Evolutionary conservation across 2,797 vertebrate species (phyloP), one percentile per base, ranked within the genome.

Genomic region (Gallinago stenura): DNA sequence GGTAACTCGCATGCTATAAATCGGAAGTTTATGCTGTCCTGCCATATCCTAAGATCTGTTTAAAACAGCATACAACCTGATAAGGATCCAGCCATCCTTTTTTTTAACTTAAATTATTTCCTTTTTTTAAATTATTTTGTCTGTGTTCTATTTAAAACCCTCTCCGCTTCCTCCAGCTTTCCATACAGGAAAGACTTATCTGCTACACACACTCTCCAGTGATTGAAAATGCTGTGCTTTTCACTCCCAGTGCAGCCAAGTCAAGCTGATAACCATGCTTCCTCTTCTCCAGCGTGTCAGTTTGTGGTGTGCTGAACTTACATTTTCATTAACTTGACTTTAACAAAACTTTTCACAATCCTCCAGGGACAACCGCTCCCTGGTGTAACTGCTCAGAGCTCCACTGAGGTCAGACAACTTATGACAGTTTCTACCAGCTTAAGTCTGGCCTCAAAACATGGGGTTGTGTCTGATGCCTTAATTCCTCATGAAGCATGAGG

Each of bases 261-360:
- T 61, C 81, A 82, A 85, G 84, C 82, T 95, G 92, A 90, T 95
- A 92, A 95, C 88, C 83, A 73, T 19, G 48, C 86, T 66, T 86
- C 58, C 26, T 62, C 68, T 68, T 85, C 75, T 90, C 54, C 68
- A 3, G 4, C 13, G 1, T 84, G 95, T 76, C 96, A 61, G 56
- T 35, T 50, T 64, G 66, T 19, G 30, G 66, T 6, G 45, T 70
- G 73, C 78, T 61, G 35, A 82, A 39, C 83, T 89, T 85, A 90
- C 61, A 20, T 95, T 93, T 95, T 93, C 90, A 94, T 95, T 95
- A 94, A 54, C 80, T 51, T 80, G 85, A 50, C 79, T 95, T 93
- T 35, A 94, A 84, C 83, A 77, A 91, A 96, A 89, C 48, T 94
- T 94, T 65, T 50, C 57, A 15, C 73, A 33, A 6, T 58, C 50